phyloP scores from a whole-genome alignment of 2,113 vertebrate species.

The Synchiropus splendidus region DNA sequence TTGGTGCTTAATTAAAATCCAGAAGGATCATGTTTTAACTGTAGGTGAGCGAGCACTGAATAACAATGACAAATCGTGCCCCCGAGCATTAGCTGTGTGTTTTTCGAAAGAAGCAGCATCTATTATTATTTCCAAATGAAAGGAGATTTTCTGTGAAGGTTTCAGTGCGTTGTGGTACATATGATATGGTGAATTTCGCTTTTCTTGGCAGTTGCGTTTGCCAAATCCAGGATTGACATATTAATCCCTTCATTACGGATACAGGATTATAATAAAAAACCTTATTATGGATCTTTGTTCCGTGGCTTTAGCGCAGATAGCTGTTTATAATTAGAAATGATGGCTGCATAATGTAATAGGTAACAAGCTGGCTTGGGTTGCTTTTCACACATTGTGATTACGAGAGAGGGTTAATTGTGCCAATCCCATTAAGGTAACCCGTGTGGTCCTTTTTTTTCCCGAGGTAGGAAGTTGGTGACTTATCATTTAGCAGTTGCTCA shows the following conservation, averaged over 20 bases:
- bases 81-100: conserved; percentile 55
- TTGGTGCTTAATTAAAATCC: conserved; percentile 76
- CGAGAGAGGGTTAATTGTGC: no score
- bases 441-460: no score
- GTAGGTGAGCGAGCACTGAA: conserved; percentile 68
- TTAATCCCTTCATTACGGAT: conserved; percentile 61
- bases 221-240: conserved; percentile 56
- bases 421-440: no score
- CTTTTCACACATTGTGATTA: no score
- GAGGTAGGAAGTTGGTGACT: no score
- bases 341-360: no score
- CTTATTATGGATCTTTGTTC: conserved; percentile 61
- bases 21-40: conserved; percentile 76
- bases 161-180: conserved; percentile 23
- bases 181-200: conserved; percentile 34
- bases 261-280: conserved; percentile 55
- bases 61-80: conserved; percentile 72
- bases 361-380: no score
- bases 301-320: conserved; percentile 27
- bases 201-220: conserved; percentile 37
- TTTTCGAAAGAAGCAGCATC: conserved; percentile 48
- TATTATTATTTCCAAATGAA: conserved; percentile 19
- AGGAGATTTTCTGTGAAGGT: background rate
- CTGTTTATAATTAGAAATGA: conserved; percentile 19
- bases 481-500: no score